Conservation (phyloP, 2,797 vertebrate species). For the Myiotriccus ornatus region DNA sequence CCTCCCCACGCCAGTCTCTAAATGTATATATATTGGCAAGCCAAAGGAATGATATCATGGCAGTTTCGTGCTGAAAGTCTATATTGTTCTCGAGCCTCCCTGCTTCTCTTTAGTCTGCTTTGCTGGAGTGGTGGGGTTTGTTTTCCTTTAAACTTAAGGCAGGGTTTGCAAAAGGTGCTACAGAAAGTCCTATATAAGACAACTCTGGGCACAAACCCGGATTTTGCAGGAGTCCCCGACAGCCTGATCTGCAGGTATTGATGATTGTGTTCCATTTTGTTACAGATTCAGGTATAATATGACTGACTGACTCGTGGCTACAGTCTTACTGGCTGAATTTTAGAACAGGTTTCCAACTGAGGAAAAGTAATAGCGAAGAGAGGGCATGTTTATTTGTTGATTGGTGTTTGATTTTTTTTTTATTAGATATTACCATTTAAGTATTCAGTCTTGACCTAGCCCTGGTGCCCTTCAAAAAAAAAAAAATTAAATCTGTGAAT, state of each 20-base stretch:
- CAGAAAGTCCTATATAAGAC: not conserved
- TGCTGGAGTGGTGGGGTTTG: not conserved
- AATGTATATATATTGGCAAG: conserved; percentile 3
- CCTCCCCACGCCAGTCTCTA: not conserved
- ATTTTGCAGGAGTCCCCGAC: not conserved
- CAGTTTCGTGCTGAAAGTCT: conserved; percentile 52
- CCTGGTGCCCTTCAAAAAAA: not conserved
- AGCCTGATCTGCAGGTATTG: not conserved
- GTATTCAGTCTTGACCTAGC: not conserved
- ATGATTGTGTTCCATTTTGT: not conserved
- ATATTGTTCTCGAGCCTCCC: conserved; percentile 4
- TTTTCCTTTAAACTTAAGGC: not conserved
- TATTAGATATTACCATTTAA: not conserved
- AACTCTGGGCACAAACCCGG: not conserved
- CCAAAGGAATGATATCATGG: conserved; percentile 31
- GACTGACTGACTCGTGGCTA: not conserved
- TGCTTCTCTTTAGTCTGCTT: not conserved
- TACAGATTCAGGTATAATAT: not conserved
- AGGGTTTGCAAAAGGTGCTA: not conserved
- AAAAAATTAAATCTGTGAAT: not conserved
- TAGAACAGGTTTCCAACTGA: not conserved
- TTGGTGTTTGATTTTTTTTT: too few species aligned
- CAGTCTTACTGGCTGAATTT: not conserved
- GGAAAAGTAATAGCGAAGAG: not conserved
- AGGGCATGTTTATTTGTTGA: not conserved